These are phyloP conservation scores for Ophion ellenae DNA, from an alignment of 2,888 invertebrate species.

Conservation along the genomic window DNA sequence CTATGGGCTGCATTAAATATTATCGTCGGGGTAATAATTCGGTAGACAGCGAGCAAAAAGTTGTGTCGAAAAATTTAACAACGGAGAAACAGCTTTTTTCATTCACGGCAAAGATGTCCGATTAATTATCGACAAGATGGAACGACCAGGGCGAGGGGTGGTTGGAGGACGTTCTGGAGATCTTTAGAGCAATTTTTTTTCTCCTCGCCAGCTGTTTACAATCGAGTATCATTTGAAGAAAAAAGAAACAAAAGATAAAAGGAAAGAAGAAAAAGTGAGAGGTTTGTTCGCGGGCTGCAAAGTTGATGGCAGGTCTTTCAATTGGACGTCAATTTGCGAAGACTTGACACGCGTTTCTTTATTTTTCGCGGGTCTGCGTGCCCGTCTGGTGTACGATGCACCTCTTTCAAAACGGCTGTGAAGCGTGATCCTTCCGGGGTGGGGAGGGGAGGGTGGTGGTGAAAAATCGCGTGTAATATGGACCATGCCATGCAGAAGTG, in stretches of 20 bases:
- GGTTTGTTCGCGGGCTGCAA: neutral
- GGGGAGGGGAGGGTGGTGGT: conserved; percentile 38
- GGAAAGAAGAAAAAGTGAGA: conserved; percentile 11
- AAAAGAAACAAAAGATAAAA: neutral
- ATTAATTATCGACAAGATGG: neutral
- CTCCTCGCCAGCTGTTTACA: neutral
- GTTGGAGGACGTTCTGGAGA: no score
- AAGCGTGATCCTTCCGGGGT: neutral
- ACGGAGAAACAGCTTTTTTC: neutral
- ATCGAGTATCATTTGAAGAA: neutral
- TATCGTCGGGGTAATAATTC: neutral
- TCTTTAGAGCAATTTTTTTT: neutral
- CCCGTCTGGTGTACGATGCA: conserved; percentile 17
- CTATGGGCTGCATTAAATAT: neutral
- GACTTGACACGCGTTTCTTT: conserved; percentile 49
- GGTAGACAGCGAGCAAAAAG: neutral
- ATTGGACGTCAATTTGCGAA: conserved; percentile 49
- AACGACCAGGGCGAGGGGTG: no score
- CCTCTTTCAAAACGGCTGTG: conserved; percentile 39
- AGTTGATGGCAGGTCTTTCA: conserved; percentile 52
- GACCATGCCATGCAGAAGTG: conserved; percentile 26
- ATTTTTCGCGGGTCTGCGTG: conserved; percentile 15
- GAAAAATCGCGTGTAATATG: conserved; percentile 59
- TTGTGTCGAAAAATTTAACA: neutral
- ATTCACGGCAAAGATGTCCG: neutral